These are phyloP conservation scores for Oxystoma pomonae DNA, from an alignment of 2,888 invertebrate genomes.

Conservation along the genomic window DNA sequence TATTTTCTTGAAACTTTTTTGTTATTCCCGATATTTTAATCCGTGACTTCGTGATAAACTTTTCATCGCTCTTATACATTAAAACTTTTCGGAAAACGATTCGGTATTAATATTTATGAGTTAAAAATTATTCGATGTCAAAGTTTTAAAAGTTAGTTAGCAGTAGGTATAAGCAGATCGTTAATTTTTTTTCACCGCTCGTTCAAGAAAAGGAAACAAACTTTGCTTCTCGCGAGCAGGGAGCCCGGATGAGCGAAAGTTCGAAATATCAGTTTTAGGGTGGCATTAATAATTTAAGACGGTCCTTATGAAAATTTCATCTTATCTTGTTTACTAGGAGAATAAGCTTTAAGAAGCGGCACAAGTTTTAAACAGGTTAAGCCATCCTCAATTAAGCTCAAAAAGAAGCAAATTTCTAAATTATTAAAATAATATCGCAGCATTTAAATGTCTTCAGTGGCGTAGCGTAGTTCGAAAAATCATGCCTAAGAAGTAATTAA, in stretches of 20 bases:
- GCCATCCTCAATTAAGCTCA: background rate
- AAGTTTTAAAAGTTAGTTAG: background rate
- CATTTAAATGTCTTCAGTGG: too few relatives aligned
- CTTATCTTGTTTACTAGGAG: background rate
- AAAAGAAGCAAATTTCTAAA: background rate
- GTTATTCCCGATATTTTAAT: background rate
- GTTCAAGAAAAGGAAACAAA: background rate
- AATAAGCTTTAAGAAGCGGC: background rate
- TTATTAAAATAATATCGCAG: background rate
- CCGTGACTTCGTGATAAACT: background rate
- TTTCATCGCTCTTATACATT: background rate
- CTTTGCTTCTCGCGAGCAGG: background rate
- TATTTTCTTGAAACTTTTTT: background rate
- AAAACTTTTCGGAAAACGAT: background rate
- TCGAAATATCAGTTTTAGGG: background rate
- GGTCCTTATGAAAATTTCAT: background rate
- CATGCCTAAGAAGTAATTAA: too few relatives aligned
- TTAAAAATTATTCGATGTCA: background rate
- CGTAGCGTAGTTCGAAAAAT: too few relatives aligned
- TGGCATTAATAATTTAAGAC: background rate
- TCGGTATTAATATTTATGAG: background rate
- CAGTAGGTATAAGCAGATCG: background rate
- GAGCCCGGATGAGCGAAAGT: background rate
- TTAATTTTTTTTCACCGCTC: background rate
- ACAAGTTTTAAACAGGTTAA: background rate